phyloP scores from a whole-genome alignment of 2,113 vertebrate species.

The Gymnobelideus leadbeateri region DNA sequence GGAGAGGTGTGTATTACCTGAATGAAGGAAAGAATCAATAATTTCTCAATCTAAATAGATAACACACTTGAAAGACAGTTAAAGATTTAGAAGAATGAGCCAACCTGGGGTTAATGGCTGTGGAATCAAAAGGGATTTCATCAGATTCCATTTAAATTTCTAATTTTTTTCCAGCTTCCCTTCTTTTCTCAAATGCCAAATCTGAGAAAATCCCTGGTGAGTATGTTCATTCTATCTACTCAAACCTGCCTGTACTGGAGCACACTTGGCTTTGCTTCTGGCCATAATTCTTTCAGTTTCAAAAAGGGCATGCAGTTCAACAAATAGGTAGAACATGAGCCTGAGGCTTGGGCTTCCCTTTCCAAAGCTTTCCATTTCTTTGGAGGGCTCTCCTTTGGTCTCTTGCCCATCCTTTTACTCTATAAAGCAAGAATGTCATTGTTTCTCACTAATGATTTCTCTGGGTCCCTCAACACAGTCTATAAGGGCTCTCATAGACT shows the following conservation, averaged over 20 bases:
- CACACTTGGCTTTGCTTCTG: background rate
- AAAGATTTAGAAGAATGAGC: slow-evolving; percentile 61
- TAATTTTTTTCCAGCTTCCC: slow-evolving; percentile 45
- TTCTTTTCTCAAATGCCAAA: slow-evolving; percentile 41
- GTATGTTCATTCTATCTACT: slow-evolving; percentile 12
- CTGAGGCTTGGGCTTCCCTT: background rate
- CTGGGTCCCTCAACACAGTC: background rate
- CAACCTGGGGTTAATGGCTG: slow-evolving; percentile 62
- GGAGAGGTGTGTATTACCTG: slow-evolving; percentile 23
- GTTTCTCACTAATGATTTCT: background rate
- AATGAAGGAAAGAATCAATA: slow-evolving; percentile 43
- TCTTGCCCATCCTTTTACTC: background rate
- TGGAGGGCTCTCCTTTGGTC: slow-evolving; percentile 8
- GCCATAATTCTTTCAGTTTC: background rate
- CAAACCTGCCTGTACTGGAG: background rate
- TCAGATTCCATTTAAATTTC: slow-evolving; percentile 65
- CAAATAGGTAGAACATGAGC: background rate
- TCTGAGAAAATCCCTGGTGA: slow-evolving; percentile 31
- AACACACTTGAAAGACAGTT: slow-evolving; percentile 38
- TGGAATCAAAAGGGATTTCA: slow-evolving; percentile 57
- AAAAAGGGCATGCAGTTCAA: background rate
- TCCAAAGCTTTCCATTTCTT: slow-evolving; percentile 22
- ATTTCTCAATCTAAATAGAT: slow-evolving; percentile 53
- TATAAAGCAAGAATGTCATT: background rate
- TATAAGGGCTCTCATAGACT: background rate